Conservation (phyloP, 35 echinoderm and acorn worm species). For the Eucidaris tribuloides region DNA sequence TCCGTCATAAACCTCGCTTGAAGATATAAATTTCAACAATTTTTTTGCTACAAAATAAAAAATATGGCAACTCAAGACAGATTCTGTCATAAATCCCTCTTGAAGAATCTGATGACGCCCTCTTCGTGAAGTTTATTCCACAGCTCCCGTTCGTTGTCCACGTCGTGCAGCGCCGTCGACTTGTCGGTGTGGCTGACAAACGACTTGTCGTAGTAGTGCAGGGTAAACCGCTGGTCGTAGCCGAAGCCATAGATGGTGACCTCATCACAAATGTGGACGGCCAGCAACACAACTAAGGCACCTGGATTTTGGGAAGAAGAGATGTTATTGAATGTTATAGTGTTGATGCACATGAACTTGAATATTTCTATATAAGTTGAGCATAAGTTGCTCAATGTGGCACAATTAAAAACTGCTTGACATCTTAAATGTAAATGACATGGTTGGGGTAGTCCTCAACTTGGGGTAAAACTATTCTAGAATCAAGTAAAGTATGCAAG, state of each 20-base stretch:
- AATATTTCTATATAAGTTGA: too few species aligned
- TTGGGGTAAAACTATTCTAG: too few species aligned
- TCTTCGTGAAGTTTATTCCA: slow-evolving; percentile 94
- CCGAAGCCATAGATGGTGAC: slow-evolving; percentile 97
- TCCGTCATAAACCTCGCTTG: too few species aligned
- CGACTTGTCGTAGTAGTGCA: slow-evolving; percentile 95
- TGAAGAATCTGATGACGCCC: slow-evolving; percentile 84
- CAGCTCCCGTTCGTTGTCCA: slow-evolving; percentile 87
- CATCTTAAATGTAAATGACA: too few species aligned
- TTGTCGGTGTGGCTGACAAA: slow-evolving; percentile 72
- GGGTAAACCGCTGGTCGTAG: slow-evolving; percentile 86
- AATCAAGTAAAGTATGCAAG: too few species aligned
- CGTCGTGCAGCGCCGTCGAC: slow-evolving; percentile 80
- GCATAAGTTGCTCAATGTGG: too few species aligned
- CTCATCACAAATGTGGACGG: slow-evolving; percentile 91
- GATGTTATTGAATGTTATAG: not conserved
- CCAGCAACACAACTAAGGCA: slow-evolving; percentile 77
- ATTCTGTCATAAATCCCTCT: slow-evolving; percentile 77
- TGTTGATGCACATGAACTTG: too few species aligned
- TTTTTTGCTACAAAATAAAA: too few species aligned
- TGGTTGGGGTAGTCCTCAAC: too few species aligned
- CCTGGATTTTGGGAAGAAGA: slow-evolving; percentile 32
- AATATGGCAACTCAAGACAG: too few species aligned
- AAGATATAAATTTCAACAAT: too few species aligned
- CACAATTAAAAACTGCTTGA: too few species aligned